Base-by-base conservation (phyloP, 2,113 vertebrate genomes). In the Callocephalon fimbriatum region DNA sequence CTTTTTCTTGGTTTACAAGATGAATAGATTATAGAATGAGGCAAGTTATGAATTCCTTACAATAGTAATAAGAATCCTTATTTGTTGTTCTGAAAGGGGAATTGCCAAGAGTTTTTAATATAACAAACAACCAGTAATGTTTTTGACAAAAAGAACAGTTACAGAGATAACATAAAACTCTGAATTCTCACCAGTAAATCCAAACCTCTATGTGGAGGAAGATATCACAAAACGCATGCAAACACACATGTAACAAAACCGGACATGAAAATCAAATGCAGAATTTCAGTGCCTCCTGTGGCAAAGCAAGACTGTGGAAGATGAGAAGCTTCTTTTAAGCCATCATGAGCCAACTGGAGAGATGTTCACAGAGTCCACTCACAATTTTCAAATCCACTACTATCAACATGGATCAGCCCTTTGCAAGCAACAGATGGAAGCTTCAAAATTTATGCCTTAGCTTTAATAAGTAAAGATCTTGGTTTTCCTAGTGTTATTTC, bases 1-100 rank as follows among this genome's bases (percentile, higher is more conserved):
- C 67, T 92, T 96, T 93, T 83, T 80, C 71, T 95, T 92, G 75
- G 53, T 92, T 96, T 96, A 88, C 88, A 83, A 88, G 90, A 95
- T 90, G 38, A 79, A 67, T 90, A 94, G 92, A 88, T 96, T 95
- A 67, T 54, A 81, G 75, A 96, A 94, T 3, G 29, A 92, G 47
- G 76, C 44, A 84, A 93, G 72, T 92, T 88, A 92, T 88, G 63
- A 90, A 94, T 94, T 92, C 75, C 61, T 85, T 86, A 86, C 93
- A 90, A 86, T 44, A 78, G 44, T 67, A 89, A 94, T 94, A 94
- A 84, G 83, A 93, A 93, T 87, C 94, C 84, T 95, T 96, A 89
- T 95, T 91, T 90, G 65, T 68, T 86, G 38, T 53, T 87, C 84
- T 85, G 91, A 93, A 94, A 91, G 65, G 47, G 63, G 66, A 89